These are phyloP conservation scores for Trichopoda pennipes DNA, from an alignment of 2,888 invertebrate species.

Conservation along the genomic window DNA sequence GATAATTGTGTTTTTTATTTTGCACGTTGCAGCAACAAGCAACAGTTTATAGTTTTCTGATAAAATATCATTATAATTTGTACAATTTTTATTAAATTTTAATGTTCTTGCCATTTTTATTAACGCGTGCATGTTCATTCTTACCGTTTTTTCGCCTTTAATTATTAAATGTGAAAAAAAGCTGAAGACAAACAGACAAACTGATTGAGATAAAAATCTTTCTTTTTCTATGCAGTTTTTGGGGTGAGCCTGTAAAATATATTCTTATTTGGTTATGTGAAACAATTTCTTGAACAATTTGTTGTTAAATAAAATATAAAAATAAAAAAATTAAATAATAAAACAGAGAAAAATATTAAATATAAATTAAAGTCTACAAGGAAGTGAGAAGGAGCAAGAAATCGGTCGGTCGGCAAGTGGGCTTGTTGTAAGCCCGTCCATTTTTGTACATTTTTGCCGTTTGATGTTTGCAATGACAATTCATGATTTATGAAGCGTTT, in stretches of 20 bases:
- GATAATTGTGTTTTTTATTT: slow-evolving; percentile 44
- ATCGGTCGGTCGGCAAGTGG: slow-evolving; percentile 15
- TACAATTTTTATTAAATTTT: slow-evolving; percentile 67
- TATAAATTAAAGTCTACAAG: not conserved
- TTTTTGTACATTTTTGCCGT: slow-evolving; percentile 56
- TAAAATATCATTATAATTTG: slow-evolving; percentile 68
- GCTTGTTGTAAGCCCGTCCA: slow-evolving; percentile 39
- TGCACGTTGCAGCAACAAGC: not conserved
- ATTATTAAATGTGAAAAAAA: slow-evolving; percentile 34
- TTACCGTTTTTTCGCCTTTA: slow-evolving; percentile 45
- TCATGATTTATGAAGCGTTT: slow-evolving; percentile 69
- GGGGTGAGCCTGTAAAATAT: slow-evolving; percentile 49
- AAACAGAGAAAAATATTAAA: slow-evolving; percentile 2
- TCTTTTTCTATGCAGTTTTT: slow-evolving; percentile 45
- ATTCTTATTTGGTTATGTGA: slow-evolving; percentile 62
- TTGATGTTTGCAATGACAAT: slow-evolving; percentile 65
- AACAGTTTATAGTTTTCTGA: slow-evolving; percentile 47
- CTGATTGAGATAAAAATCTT: slow-evolving; percentile 51
- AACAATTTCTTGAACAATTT: slow-evolving; percentile 63
- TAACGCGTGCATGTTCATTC: slow-evolving; percentile 45
- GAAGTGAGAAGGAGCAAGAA: not conserved
- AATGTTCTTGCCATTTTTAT: slow-evolving; percentile 64
- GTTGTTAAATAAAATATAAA: slow-evolving; percentile 25
- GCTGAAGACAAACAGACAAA: not conserved
- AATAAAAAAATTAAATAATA: not conserved